Conservation (phyloP, 2,113 vertebrate species). For the Neomonachus schauinslandi region DNA sequence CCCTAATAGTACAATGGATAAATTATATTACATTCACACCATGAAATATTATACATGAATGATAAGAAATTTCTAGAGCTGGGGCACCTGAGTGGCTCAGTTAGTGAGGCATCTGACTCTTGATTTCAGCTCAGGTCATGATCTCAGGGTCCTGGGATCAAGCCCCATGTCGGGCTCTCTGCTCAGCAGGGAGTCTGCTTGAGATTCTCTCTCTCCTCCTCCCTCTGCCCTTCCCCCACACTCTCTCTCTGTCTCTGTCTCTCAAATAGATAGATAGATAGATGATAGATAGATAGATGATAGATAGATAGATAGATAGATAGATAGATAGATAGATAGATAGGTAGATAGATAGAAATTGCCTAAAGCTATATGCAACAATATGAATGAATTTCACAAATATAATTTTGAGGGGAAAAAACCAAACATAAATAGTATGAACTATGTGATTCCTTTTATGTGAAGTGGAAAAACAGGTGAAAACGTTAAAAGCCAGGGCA, state of each 20-base stretch:
- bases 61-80: neutral
- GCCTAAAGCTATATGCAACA: neutral
- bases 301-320: no score
- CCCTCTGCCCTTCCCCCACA: neutral
- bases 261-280: neutral
- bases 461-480: neutral
- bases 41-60: neutral
- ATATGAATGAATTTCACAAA: neutral
- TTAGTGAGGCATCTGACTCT: neutral
- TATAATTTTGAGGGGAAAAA: neutral
- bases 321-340: no score
- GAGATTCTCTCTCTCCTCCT: neutral
- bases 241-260: neutral
- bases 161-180: accelerated
- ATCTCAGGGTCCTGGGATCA: neutral
- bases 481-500: neutral
- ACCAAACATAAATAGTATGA: neutral
- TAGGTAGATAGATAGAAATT: neutral
- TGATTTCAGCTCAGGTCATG: neutral
- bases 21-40: neutral
- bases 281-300: no score
- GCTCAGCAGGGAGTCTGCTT: neutral
- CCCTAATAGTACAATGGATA: neutral
- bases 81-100: neutral
- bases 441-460: neutral